Evolutionary conservation across 2,888 invertebrate species (phyloP).

Genomic region (Chrysotoxum bicinctum): DNA sequence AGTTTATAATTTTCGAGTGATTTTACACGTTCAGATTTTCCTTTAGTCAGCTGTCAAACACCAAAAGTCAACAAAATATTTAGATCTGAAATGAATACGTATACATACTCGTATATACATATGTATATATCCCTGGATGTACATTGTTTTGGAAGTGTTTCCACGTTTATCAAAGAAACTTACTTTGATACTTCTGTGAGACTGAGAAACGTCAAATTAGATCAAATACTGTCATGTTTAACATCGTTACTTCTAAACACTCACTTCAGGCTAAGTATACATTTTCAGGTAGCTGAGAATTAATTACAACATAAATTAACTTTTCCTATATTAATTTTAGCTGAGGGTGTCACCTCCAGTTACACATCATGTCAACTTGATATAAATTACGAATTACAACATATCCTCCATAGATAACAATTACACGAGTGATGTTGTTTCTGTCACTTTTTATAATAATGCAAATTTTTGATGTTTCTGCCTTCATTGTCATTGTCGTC

Average conservation of each 20-base stretch:
- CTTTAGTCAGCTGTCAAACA: no score
- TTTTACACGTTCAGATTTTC: no score
- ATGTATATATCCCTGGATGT: no score
- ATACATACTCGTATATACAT: no score
- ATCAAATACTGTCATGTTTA: not conserved
- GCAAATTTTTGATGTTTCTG: conserved; percentile 7
- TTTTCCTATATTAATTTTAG: conserved; percentile 4
- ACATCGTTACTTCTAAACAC: not conserved
- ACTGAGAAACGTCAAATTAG: not conserved
- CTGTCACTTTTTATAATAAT: conserved; percentile 31
- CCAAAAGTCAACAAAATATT: no score
- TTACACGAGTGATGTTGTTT: conserved; percentile 10
- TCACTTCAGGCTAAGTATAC: not conserved
- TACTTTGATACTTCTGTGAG: not conserved
- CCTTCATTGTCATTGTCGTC: not conserved
- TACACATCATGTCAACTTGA: conserved; percentile 18
- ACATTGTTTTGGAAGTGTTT: not conserved
- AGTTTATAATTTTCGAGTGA: no score
- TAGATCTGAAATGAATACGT: no score
- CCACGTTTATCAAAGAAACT: not conserved
- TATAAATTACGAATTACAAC: conserved; percentile 2
- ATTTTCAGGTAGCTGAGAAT: not conserved
- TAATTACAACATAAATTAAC: conserved; percentile 13
- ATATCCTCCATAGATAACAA: not conserved
- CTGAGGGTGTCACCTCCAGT: not conserved